Evolutionary conservation across 2,797 vertebrate genomes (phyloP).

Genomic region (Dendrocincla fuliginosa): DNA sequence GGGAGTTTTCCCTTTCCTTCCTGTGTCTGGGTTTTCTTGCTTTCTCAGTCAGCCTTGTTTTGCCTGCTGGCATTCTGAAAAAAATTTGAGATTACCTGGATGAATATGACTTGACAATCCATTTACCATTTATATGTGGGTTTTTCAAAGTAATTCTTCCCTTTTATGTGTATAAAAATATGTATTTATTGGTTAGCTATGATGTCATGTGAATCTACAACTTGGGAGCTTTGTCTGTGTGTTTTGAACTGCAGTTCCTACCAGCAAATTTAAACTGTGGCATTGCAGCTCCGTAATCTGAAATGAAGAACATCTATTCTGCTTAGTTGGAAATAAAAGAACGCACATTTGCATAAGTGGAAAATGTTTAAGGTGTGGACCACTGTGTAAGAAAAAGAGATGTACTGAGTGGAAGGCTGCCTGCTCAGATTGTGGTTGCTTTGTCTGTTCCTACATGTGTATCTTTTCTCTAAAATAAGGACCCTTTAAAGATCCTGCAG

Average conservation of each 20-base stretch:
- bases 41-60: not conserved
- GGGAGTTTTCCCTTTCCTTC: not conserved
- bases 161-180: not conserved
- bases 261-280: not conserved
- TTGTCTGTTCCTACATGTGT: not conserved
- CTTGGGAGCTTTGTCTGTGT: not conserved
- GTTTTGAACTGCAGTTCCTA: not conserved
- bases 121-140: not conserved
- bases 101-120: not conserved
- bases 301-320: not conserved
- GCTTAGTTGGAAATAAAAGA: not conserved
- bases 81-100: not conserved
- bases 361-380: not conserved
- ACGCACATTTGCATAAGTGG: not conserved
- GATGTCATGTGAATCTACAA: not conserved
- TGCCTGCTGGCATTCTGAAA: not conserved
- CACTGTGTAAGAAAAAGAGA: not conserved
- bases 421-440: not conserved
- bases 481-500: not conserved
- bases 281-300: not conserved
- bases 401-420: not conserved
- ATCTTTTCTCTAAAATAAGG: not conserved
- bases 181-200: not conserved
- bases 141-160: not conserved
- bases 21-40: not conserved